These are phyloP conservation scores for Colius striatus DNA, from an alignment of 2,113 vertebrate species.

Conservation along the genomic window DNA sequence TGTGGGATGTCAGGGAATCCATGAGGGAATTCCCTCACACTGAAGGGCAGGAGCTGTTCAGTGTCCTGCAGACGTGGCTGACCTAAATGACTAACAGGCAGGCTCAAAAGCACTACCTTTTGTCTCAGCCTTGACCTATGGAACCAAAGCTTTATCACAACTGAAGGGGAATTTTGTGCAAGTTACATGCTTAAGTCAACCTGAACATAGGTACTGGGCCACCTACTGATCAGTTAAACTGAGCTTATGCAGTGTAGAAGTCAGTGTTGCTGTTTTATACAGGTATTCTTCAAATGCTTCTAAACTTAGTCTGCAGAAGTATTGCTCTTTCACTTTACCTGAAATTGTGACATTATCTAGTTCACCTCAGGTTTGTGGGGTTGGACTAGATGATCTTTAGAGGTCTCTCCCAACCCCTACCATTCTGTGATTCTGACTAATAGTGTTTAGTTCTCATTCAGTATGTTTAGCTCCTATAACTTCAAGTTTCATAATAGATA, in stretches of 20 bases:
- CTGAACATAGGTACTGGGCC: not conserved
- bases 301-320: not conserved
- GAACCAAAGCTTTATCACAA: not conserved
- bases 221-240: not conserved
- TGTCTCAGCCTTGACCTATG: not conserved
- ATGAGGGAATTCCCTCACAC: not conserved
- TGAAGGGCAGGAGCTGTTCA: not conserved
- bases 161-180: fast-evolving
- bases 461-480: not conserved
- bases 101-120: not conserved
- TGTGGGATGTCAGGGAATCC: not conserved
- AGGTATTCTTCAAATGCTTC: not conserved
- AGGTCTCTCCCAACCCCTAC: too few relatives aligned
- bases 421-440: not conserved
- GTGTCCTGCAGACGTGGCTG: not conserved
- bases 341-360: not conserved
- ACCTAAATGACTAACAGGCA: fast-evolving
- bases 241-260: not conserved
- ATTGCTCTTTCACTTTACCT: not conserved
- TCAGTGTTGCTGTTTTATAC: not conserved
- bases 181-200: not conserved
- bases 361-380: not conserved
- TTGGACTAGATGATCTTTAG: too few relatives aligned
- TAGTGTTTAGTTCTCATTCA: not conserved
- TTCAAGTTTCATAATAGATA: not conserved